A percentile compares a stretch with the other conserved stretches of the same genome.
Evolutionary conservation across 2,113 vertebrate species (phyloP).

Genomic region (Falcunculus frontatus): DNA sequence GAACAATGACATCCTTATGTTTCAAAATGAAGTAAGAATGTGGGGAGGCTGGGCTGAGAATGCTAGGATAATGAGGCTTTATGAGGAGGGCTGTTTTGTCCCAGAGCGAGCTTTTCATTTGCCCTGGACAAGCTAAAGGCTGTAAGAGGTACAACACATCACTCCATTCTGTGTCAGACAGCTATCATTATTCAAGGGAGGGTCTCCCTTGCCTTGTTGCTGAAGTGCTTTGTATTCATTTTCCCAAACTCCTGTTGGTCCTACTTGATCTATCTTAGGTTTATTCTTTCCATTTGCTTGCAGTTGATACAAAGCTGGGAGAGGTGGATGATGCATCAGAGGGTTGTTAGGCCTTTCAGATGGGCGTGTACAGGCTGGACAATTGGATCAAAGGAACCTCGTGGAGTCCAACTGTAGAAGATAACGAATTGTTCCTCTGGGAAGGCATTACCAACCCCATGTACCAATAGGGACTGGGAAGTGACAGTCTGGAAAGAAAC

Average conservation of each 20-base stretch:
- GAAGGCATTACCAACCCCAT: background rate
- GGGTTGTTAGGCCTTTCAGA: background rate
- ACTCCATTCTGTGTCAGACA: background rate
- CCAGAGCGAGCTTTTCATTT: background rate
- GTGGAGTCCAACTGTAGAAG: background rate
- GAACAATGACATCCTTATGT: background rate
- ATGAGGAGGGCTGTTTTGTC: background rate
- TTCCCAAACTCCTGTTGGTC: background rate
- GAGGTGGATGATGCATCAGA: background rate
- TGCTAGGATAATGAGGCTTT: background rate
- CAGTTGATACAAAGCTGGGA: background rate
- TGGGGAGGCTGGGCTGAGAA: background rate
- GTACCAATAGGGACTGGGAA: background rate
- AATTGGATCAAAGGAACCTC: background rate
- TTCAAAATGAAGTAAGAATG: background rate
- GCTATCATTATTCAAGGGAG: background rate
- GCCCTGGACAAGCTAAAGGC: background rate
- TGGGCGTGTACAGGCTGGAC: background rate
- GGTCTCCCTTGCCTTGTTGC: background rate
- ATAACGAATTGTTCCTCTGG: background rate
- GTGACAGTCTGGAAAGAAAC: fast-evolving
- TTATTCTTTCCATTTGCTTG: background rate
- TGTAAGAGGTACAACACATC: background rate
- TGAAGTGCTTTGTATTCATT: background rate
- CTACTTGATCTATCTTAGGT: background rate